These are phyloP conservation scores for Zophobas atratus DNA, from an alignment of 1,140 invertebrate species.

Conservation along the genomic window DNA sequence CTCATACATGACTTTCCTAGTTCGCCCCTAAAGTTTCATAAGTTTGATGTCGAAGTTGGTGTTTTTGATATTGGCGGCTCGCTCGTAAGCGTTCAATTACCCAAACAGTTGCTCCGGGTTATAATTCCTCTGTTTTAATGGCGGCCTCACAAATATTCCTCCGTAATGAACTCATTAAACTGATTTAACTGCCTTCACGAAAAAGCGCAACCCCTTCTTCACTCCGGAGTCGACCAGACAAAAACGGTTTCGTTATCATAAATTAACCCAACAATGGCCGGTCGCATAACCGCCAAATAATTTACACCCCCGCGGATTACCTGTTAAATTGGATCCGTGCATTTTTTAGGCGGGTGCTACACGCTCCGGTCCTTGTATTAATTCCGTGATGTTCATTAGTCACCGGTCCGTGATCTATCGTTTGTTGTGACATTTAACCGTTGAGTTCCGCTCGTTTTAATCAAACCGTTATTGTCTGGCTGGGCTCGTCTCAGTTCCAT, in stretches of 20 bases:
- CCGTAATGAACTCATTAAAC: constrained; percentile 50
- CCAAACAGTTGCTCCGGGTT: constrained; percentile 50
- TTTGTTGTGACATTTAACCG: constrained; percentile 52
- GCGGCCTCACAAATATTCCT: constrained; percentile 50
- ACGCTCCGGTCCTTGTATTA: constrained; percentile 12
- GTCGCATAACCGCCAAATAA: constrained; percentile 3
- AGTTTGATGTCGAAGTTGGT: constrained; percentile 47
- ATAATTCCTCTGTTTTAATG: constrained; percentile 50
- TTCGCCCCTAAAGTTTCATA: constrained; percentile 39
- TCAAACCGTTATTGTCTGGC: constrained; percentile 52
- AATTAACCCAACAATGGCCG: constrained; percentile 20
- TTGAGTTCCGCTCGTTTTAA: constrained; percentile 52
- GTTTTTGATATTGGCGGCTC: constrained; percentile 46
- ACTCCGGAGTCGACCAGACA: constrained; percentile 18
- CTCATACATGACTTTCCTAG: constrained; percentile 49
- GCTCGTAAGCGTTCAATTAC: constrained; percentile 50
- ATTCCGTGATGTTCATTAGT: constrained; percentile 44
- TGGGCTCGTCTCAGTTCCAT: constrained; percentile 49
- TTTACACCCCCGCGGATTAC: background rate
- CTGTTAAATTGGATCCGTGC: constrained; percentile 11
- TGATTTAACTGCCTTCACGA: constrained; percentile 49
- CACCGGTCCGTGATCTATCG: constrained; percentile 46
- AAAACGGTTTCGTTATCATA: constrained; percentile 43
- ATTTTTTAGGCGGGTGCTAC: constrained; percentile 5
- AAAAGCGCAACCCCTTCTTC: constrained; percentile 46